A percentile compares a stretch with the other conserved stretches of the same genome.
Conservation (phyloP, 2,888 invertebrate species). For the Mystacides longicornis region DNA sequence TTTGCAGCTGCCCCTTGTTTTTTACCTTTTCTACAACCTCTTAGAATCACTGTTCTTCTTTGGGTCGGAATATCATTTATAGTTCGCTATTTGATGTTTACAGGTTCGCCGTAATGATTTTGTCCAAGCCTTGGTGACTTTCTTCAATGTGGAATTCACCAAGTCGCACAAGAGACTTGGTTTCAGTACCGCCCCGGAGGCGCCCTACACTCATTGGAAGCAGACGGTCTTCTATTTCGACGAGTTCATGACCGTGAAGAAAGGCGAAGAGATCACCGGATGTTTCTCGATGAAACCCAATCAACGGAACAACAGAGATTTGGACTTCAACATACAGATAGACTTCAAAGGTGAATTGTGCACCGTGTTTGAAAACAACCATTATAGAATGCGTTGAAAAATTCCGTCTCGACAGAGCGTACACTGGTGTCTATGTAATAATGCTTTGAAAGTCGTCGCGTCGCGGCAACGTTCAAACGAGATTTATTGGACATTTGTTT, state of each 20-base stretch:
- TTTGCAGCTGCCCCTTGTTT: too few relatives aligned
- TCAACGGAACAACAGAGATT: slow-evolving; percentile 90
- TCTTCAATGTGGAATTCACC: slow-evolving; percentile 98
- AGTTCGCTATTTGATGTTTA: too few relatives aligned
- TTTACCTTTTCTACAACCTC: too few relatives aligned
- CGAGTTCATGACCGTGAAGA: slow-evolving; percentile 93
- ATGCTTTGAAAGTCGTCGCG: not conserved
- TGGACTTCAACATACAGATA: slow-evolving; percentile 91
- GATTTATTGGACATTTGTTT: slow-evolving; percentile 2
- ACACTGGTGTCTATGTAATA: not conserved
- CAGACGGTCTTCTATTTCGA: slow-evolving; percentile 96
- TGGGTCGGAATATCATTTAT: too few relatives aligned
- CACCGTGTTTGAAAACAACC: slow-evolving; percentile 76
- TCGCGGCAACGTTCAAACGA: too few relatives aligned
- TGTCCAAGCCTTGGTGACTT: slow-evolving; percentile 95
- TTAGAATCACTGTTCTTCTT: too few relatives aligned
- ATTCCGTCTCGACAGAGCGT: not conserved
- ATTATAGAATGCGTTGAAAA: slow-evolving; percentile 82
- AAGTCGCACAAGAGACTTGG: slow-evolving; percentile 98
- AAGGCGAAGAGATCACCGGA: slow-evolving; percentile 88
- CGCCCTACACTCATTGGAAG: slow-evolving; percentile 99
- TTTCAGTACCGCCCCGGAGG: slow-evolving; percentile 97
- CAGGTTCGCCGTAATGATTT: slow-evolving; percentile 88
- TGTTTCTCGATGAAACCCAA: slow-evolving; percentile 93
- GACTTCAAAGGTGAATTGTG: slow-evolving; percentile 88